Base-by-base conservation (phyloP, 2,113 vertebrate genomes). In the Myotis brandtii region DNA sequence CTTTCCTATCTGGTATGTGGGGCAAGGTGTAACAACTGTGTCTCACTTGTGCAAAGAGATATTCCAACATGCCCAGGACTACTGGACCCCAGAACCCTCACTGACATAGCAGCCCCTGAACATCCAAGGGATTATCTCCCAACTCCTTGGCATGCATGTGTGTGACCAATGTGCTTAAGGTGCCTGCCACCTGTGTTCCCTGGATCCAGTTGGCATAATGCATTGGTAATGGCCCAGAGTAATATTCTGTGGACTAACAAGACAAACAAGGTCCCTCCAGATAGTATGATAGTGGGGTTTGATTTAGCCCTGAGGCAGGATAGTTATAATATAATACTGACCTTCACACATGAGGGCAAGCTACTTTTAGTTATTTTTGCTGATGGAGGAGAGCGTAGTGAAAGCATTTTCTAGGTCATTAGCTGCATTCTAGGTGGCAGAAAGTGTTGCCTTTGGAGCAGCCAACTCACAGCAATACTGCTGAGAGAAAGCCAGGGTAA, bases 361-460 rank as follows among this genome's bases (percentile, higher is more conserved):
- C 27, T 72, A 52, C 46, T 66, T 91, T 77, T 43, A 34, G 20
- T 75, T 86, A 40, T 64, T 91, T 89, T 95, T 91, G 37, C 52
- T 82, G 69, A 77, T 72, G 87, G 59, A 82, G 72, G 59, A 84
- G 43, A 34, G 50, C 8, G 11, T 62, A 67, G 27, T 75, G 34
- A 86, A 91, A 83, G 54, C 25, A 43, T 82, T 95, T 95, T 88
- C 66, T 89, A 75, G 59, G 83, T 94, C 76, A 89, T 95, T 77
- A 73, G 46, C 73, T 83, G 34, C 80, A 86, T 67, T 67, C 23
- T 37, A 67, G 40, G 34, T 79, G 16, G 54, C 67, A 79, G 72
- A 23, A 75, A 77, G 40, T 40, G 64, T 86, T 73, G 40, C 64
- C 52, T 93, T 83, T 73, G 11, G 48, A 89, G 69, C 80, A 92